These are phyloP conservation scores for Pan paniscus DNA, from an alignment of 2,113 vertebrate genomes.

Conservation along the genomic window DNA sequence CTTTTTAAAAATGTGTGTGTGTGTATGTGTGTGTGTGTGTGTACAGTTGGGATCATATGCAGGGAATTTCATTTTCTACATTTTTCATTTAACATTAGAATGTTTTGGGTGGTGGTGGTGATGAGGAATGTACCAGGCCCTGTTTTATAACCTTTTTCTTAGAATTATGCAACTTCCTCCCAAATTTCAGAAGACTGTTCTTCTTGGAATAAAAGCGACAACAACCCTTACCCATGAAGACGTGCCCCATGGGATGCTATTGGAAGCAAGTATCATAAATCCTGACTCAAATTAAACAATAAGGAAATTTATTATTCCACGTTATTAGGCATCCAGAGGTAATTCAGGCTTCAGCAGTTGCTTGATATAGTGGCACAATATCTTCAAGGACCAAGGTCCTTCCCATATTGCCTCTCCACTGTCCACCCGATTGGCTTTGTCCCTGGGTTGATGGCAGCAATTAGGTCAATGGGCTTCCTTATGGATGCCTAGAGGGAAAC, in stretches of 20 bases:
- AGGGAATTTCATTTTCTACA: background rate
- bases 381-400: background rate
- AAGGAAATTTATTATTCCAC: background rate
- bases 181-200: background rate
- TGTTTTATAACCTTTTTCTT: background rate
- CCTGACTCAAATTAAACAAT: background rate
- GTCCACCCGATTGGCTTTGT: background rate
- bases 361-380: background rate
- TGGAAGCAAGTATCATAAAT: background rate
- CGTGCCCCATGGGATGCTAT: background rate
- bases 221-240: background rate
- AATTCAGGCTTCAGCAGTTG: background rate
- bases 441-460: background rate
- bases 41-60: background rate
- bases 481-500: background rate
- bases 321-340: background rate
- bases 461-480: background rate
- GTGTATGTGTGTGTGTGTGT: fast-evolving
- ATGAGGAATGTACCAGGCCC: background rate
- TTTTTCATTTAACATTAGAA: constrained; percentile 2
- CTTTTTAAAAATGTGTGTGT: background rate
- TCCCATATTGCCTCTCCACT: background rate
- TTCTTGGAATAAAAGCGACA: background rate
- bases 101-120: background rate
- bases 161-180: background rate